Conservation (phyloP, 2,888 invertebrate species). For the Drosophila cognata region DNA sequence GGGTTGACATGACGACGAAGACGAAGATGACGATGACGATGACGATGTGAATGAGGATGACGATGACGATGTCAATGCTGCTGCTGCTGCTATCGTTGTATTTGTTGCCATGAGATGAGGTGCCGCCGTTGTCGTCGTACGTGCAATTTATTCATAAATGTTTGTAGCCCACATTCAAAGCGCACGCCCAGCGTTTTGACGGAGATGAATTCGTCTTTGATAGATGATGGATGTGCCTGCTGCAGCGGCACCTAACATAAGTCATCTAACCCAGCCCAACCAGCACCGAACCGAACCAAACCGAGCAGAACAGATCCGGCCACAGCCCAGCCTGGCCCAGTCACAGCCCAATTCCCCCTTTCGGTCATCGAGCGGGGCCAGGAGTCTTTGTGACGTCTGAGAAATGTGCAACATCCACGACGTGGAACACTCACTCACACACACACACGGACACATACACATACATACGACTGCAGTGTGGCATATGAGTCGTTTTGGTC, state of each 20-base stretch:
- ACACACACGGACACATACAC: slow-evolving; percentile 11
- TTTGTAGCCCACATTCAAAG: slow-evolving; percentile 76
- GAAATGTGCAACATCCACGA: slow-evolving; percentile 78
- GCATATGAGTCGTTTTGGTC: slow-evolving; percentile 54
- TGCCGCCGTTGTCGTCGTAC: slow-evolving; percentile 49
- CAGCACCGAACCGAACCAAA: slow-evolving; percentile 3
- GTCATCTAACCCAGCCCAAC: slow-evolving; percentile 61
- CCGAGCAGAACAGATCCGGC: slow-evolving; percentile 7
- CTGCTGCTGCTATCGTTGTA: slow-evolving; percentile 31
- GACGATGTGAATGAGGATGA: slow-evolving; percentile 38
- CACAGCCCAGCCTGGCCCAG: slow-evolving; percentile 8
- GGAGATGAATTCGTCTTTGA: slow-evolving; percentile 83
- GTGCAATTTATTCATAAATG: slow-evolving; percentile 83
- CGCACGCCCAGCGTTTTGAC: slow-evolving; percentile 70
- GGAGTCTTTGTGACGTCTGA: slow-evolving; percentile 75
- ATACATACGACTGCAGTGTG: slow-evolving; percentile 1
- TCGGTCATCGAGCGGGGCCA: slow-evolving; percentile 49
- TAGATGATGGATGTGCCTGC: slow-evolving; percentile 80
- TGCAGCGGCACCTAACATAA: slow-evolving; percentile 82
- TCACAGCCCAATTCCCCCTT: slow-evolving; percentile 34
- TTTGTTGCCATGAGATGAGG: slow-evolving; percentile 42
- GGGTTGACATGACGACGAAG: slow-evolving; percentile 54
- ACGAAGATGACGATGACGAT: slow-evolving; percentile 31
- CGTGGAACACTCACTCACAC: slow-evolving; percentile 41
- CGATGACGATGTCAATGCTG: slow-evolving; percentile 37